Percentiles rank a stretch among this genome's conserved stretches.
phyloP scores from a whole-genome alignment of 35 echinoderm and acorn worm species.

The Strongylocentrotus purpuratus region DNA sequence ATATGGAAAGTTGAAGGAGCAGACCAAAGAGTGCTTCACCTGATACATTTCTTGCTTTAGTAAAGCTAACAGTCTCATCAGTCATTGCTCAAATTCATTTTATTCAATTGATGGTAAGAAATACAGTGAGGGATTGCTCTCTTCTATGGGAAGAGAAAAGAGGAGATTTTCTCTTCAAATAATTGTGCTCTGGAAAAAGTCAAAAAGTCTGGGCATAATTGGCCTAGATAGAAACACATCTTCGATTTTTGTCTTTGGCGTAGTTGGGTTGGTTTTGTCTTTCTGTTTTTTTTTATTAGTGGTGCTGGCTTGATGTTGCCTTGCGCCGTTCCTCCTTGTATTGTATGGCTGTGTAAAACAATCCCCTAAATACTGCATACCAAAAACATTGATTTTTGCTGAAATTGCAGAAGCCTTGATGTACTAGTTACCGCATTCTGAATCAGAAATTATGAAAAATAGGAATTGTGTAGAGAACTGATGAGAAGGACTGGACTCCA shows the following conservation, averaged over 20 bases:
- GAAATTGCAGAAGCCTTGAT: constrained; percentile 30
- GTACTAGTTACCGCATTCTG: not conserved
- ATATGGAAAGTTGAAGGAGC: constrained; percentile 14
- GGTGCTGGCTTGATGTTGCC: not conserved
- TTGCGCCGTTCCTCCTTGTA: not conserved
- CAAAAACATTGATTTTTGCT: constrained; percentile 40
- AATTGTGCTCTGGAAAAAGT: constrained; percentile 32
- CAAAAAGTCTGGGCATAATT: constrained; percentile 41
- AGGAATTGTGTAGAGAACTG: not conserved
- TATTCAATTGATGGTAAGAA: constrained; percentile 7
- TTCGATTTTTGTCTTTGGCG: constrained; percentile 28
- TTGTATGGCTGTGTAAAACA: constrained; percentile 11
- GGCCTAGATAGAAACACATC: constrained; percentile 34
- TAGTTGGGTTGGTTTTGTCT: not conserved
- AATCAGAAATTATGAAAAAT: not conserved
- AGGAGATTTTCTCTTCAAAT: constrained; percentile 13
- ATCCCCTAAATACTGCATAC: constrained; percentile 22
- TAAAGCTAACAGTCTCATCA: constrained; percentile 24
- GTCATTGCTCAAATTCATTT: constrained; percentile 37
- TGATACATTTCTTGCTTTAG: constrained; percentile 31
- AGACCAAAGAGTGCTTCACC: not conserved
- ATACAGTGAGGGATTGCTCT: not conserved
- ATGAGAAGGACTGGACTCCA: not conserved
- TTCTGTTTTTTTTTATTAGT: constrained; percentile 8
- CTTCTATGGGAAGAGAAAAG: constrained; percentile 8